Percentiles rank a stretch among this genome's conserved stretches.
Evolutionary conservation across 2,113 vertebrate genomes (phyloP).

Genomic region (Lanius collurio): DNA sequence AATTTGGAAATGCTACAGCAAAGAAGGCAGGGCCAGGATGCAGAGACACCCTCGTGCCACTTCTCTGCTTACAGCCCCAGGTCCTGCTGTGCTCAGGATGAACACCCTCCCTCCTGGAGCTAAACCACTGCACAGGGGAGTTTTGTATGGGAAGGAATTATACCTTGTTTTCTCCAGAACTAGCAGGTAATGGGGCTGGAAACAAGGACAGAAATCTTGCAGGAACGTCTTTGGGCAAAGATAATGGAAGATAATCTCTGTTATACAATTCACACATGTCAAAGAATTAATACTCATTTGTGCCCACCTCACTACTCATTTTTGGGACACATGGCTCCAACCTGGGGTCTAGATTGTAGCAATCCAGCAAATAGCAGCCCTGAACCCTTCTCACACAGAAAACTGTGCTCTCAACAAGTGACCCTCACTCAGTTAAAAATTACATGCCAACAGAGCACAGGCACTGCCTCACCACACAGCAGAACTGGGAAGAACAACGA

Average conservation of each 20-base stretch:
- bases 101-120: fast-evolving
- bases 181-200: not conserved
- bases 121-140: fast-evolving
- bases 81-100: not conserved
- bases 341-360: not conserved
- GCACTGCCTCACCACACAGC: not conserved
- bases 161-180: not conserved
- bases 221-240: not conserved
- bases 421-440: fast-evolving
- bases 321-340: not conserved
- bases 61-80: fast-evolving
- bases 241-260: not conserved
- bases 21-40: not conserved
- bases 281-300: fast-evolving
- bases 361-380: not conserved
- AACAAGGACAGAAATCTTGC: not conserved
- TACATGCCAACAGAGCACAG: not conserved
- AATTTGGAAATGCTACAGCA: not conserved
- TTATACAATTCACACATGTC: not conserved
- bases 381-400: not conserved
- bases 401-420: not conserved
- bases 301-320: not conserved
- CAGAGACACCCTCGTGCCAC: not conserved
- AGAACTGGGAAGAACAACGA: not conserved
- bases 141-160: not conserved